A percentile compares a stretch with the other conserved stretches of the same genome.
phyloP scores from a whole-genome alignment of 1,140 invertebrate species.

The Drosophila teissieri region DNA sequence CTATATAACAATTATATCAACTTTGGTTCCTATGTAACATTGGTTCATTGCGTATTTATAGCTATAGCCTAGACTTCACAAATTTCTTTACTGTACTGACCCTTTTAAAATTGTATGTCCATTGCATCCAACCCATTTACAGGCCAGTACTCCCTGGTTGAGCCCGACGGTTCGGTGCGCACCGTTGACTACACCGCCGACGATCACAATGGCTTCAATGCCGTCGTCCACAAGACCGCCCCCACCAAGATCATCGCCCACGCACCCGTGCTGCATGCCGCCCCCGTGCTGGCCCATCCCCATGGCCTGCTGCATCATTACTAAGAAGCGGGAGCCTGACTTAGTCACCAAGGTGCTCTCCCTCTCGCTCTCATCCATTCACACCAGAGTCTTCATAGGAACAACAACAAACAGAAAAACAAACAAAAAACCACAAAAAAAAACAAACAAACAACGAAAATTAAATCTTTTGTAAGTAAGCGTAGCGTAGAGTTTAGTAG shows the following conservation, averaged over 20 bases:
- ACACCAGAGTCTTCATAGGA: constrained; percentile 60
- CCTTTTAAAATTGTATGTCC: no score
- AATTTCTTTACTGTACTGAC: no score
- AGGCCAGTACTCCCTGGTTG: constrained; percentile 87
- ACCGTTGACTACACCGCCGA: constrained; percentile 90
- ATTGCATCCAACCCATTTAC: no score
- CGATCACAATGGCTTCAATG: constrained; percentile 87
- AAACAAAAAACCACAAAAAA: constrained; percentile 40
- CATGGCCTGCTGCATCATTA: constrained; percentile 72
- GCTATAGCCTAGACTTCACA: no score
- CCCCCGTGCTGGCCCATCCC: constrained; percentile 68
- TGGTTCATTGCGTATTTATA: no score
- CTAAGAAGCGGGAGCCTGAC: constrained; percentile 39
- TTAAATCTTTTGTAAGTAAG: constrained; percentile 71
- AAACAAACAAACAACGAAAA: constrained; percentile 37
- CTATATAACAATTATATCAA: no score
- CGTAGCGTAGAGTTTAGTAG: constrained; percentile 75
- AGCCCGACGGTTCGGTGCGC: constrained; percentile 87
- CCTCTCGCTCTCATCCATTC: constrained; percentile 41
- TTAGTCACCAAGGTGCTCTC: constrained; percentile 64
- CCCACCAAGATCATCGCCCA: constrained; percentile 80
- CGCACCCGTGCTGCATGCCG: constrained; percentile 72
- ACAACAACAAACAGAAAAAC: constrained; percentile 65
- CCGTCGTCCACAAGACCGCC: constrained; percentile 85
- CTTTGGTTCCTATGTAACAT: no score